A percentile compares a stretch with the other conserved stretches of the same genome.
phyloP scores from a whole-genome alignment of 1,140 invertebrate genomes.

The Drosophila pachea region DNA sequence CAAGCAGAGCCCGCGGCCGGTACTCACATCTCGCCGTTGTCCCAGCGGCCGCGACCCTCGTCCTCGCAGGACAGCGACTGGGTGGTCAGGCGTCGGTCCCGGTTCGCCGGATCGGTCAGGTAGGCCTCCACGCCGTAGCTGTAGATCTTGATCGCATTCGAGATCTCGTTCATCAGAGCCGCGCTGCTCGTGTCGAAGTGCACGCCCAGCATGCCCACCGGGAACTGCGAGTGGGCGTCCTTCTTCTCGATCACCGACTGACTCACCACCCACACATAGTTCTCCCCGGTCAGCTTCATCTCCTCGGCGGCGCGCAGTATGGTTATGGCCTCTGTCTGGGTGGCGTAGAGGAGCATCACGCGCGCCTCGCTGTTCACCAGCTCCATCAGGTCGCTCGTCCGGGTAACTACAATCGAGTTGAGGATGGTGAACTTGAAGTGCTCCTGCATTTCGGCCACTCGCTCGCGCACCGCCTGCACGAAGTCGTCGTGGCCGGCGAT shows the following conservation, averaged over 20 bases:
- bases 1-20: not conserved
- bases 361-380: constrained; percentile 94
- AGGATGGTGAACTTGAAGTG: constrained; percentile 94
- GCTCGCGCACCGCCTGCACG: constrained; percentile 92
- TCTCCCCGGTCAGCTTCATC: constrained; percentile 93
- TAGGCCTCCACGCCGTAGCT: constrained; percentile 94
- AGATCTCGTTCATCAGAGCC: constrained; percentile 90
- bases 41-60: constrained; percentile 77
- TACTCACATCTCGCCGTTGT: constrained; percentile 78
- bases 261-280: constrained; percentile 98
- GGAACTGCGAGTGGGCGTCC: constrained; percentile 90
- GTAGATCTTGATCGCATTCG: constrained; percentile 93
- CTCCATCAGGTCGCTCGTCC: constrained; percentile 83
- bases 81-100: constrained; percentile 86
- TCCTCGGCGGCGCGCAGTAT: constrained; percentile 90
- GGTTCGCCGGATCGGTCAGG: constrained; percentile 85
- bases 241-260: constrained; percentile 92
- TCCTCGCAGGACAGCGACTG: constrained; percentile 84
- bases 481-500: constrained; percentile 97
- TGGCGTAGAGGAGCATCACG: constrained; percentile 95
- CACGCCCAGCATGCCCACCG: constrained; percentile 95
- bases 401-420: constrained; percentile 89
- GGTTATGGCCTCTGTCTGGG: constrained; percentile 89
- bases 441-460: constrained; percentile 89
- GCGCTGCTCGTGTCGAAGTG: constrained; percentile 93